These are phyloP conservation scores for Sarotherodon lohbergeri DNA, from an alignment of 2,113 vertebrate genomes.

Conservation along the genomic window DNA sequence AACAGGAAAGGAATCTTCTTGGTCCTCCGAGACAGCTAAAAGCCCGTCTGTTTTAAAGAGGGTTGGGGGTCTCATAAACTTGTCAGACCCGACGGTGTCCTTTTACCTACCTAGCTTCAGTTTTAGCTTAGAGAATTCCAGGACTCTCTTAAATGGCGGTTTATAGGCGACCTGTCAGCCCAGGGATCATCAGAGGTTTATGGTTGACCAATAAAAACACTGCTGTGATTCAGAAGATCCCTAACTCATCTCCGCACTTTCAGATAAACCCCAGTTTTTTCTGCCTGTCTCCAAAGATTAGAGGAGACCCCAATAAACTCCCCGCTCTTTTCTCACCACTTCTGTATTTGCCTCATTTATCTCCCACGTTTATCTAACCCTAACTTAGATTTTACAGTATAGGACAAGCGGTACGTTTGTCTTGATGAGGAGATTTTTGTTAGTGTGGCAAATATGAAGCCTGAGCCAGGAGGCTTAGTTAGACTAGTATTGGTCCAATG, in stretches of 20 bases:
- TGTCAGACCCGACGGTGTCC: slow-evolving; percentile 51
- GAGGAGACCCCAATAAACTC: slow-evolving; percentile 38
- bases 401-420: background rate
- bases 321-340: background rate
- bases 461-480: background rate
- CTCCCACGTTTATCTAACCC: background rate
- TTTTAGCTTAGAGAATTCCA: slow-evolving; percentile 51
- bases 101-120: slow-evolving; percentile 47
- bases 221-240: slow-evolving; percentile 48
- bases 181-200: slow-evolving; percentile 65
- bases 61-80: slow-evolving; percentile 50
- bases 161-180: slow-evolving; percentile 49
- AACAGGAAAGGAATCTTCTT: slow-evolving; percentile 51
- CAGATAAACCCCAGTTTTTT: background rate
- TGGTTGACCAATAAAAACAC: slow-evolving; percentile 52
- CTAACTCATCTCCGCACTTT: slow-evolving; percentile 4
- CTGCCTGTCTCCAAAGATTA: slow-evolving; percentile 47
- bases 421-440: background rate
- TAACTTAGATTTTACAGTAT: background rate
- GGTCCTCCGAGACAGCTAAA: slow-evolving; percentile 57
- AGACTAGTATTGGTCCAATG: background rate
- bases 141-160: slow-evolving; percentile 51
- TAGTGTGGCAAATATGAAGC: background rate
- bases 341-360: background rate
- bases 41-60: slow-evolving; percentile 36